Evolutionary conservation across 1,140 invertebrate species (phyloP).

Genomic region (Melanaphis sacchari): DNA sequence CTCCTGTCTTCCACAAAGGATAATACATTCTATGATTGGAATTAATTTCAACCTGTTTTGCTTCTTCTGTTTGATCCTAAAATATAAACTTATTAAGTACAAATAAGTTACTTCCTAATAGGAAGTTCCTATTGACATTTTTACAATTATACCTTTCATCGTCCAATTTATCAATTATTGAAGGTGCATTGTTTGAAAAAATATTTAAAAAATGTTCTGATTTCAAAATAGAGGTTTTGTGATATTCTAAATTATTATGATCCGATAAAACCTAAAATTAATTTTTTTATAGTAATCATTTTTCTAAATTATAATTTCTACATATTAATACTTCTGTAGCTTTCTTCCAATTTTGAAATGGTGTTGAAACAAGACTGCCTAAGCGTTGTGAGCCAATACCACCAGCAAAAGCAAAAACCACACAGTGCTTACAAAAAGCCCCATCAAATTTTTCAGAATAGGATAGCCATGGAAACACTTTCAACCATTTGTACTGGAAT

Average conservation of each 20-base stretch:
- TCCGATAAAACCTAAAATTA: not conserved
- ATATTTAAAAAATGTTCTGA: constrained; percentile 2
- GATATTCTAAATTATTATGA: not conserved
- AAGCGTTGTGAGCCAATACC: not conserved
- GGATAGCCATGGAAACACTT: not conserved
- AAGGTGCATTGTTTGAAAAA: not conserved
- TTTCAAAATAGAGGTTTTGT: constrained; percentile 21
- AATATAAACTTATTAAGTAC: not conserved
- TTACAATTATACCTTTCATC: constrained; percentile 3
- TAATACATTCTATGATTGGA: constrained; percentile 22
- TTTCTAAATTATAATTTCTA: not conserved
- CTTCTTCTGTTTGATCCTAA: constrained; percentile 21
- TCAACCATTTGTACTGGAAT: not conserved
- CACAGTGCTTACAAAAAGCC: not conserved
- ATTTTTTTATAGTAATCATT: not conserved
- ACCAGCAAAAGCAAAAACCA: not conserved
- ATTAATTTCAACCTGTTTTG: constrained; percentile 8
- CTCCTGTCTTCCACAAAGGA: not conserved
- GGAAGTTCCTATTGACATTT: no score
- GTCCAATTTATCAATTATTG: constrained; percentile 6
- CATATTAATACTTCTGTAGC: not conserved
- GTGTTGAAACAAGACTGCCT: not conserved
- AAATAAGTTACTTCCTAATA: no score
- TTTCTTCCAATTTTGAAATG: constrained; percentile 21
- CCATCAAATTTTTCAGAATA: not conserved